Evolutionary conservation across 2,113 vertebrate genomes (phyloP).

Genomic region (Cryptomyrus ogoouensis): DNA sequence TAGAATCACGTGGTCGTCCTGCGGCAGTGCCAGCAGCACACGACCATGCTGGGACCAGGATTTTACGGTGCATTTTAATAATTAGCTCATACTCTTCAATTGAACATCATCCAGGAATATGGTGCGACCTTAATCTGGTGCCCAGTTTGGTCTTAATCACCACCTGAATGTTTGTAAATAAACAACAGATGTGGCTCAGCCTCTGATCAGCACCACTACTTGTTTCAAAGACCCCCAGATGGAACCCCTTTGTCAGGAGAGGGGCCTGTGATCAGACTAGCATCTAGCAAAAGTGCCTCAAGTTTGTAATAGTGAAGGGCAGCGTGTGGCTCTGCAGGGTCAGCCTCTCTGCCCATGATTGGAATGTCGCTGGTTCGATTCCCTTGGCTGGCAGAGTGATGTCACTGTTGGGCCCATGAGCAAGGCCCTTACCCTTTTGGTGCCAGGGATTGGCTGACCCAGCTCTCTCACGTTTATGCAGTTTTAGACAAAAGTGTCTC

Average conservation of each 20-base stretch:
- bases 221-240: neutral
- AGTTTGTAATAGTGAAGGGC: neutral
- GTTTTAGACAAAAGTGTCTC: neutral
- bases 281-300: neutral
- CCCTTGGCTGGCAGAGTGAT: neutral
- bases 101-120: neutral
- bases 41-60: neutral
- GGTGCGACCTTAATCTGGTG: neutral
- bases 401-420: neutral
- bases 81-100: neutral
- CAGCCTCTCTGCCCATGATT: neutral
- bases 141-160: neutral
- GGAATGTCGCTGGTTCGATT: neutral
- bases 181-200: slow-evolving; percentile 1
- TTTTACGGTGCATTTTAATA: neutral
- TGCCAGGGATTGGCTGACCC: neutral
- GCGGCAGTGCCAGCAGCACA: neutral
- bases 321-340: neutral
- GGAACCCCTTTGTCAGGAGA: neutral
- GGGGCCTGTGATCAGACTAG: neutral
- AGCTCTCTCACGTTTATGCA: neutral
- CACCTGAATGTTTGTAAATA: neutral
- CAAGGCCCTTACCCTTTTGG: neutral
- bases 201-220: neutral
- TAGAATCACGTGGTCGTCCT: too few species aligned